Base-by-base conservation (phyloP, 2,888 invertebrate species). In the Amiota mariae region DNA sequence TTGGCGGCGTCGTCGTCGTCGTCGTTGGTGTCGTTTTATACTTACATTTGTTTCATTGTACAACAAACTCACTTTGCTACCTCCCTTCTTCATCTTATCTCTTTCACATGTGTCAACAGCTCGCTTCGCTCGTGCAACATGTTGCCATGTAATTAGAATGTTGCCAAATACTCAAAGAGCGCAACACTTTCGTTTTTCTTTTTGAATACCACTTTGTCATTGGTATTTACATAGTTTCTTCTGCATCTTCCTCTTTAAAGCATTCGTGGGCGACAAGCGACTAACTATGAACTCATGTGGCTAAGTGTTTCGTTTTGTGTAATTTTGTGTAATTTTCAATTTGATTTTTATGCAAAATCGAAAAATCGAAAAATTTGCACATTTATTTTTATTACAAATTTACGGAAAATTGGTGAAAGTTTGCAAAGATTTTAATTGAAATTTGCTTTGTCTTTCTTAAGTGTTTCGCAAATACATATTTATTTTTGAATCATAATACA, bases 111-210 rank as follows among this genome's bases (percentile, higher is more conserved):
- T 15, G 48, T 66, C 8, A 13, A 15, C 48, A 15, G 11, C 24
- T 48, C n/a, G 66, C 48, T n/a, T 48, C 15, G 2, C 15, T 24
- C 56, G 68, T 49, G 56, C 68, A 68, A 54, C 68, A 68, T 54
- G 51, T 71, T 61, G 61, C 47, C 49, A 61, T 71, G 71, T 71
- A 71, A 71, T 71, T 71, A 71, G 71, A 71, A 71, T 71, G 71
- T 71, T 71, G 71, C 59, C 36, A 66, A 48, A 61, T 61, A 59
- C 61, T 20, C 15, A 6, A 57, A 57, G 49, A 57, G 18, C 18
- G 57, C 59, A 71, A 49, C 71, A 71, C 71, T 71, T 71, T 71
- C 71, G 47, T 47, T 70, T 71, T 71, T 70, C 13, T 61, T 61
- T 48, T 20, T 71, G 61, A 57, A 71, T 61, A 36, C 11, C 20